Conservation (phyloP, 2,113 vertebrate species). For the Holacanthus passer region DNA sequence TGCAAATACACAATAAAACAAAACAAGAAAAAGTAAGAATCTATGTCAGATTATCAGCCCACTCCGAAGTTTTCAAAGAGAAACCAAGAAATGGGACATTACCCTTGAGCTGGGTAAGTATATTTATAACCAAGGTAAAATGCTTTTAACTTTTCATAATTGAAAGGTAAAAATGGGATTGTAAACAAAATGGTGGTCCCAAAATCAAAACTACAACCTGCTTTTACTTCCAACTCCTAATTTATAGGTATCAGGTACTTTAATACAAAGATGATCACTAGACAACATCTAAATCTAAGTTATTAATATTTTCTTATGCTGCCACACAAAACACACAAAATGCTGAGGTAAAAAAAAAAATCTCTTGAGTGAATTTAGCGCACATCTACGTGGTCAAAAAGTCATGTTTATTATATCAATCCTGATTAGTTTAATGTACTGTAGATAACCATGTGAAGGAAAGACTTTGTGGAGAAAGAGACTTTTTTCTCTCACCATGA, state of each 20-base stretch:
- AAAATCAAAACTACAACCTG: neutral
- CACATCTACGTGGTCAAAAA: neutral
- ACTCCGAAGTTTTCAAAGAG: neutral
- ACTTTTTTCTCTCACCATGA: conserved; percentile 86
- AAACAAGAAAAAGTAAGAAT: conserved; percentile 15
- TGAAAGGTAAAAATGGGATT: neutral
- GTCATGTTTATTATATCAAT: neutral
- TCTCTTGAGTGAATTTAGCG: neutral
- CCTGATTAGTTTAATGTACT: neutral
- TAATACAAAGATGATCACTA: neutral
- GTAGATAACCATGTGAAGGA: neutral
- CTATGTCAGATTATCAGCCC: neutral
- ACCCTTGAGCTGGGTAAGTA: neutral
- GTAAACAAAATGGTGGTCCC: neutral
- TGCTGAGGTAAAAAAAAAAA: neutral
- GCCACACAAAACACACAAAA: neutral
- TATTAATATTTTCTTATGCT: neutral
- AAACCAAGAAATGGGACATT: neutral
- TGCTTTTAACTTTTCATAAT: neutral
- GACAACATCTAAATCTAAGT: neutral
- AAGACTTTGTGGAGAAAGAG: neutral
- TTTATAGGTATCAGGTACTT: neutral
- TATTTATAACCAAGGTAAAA: neutral
- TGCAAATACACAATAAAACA: conserved; percentile 73
- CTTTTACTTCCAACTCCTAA: neutral